These are phyloP conservation scores for Periphyllus acericola DNA, from an alignment of 2,888 invertebrate species.

Conservation along the genomic window DNA sequence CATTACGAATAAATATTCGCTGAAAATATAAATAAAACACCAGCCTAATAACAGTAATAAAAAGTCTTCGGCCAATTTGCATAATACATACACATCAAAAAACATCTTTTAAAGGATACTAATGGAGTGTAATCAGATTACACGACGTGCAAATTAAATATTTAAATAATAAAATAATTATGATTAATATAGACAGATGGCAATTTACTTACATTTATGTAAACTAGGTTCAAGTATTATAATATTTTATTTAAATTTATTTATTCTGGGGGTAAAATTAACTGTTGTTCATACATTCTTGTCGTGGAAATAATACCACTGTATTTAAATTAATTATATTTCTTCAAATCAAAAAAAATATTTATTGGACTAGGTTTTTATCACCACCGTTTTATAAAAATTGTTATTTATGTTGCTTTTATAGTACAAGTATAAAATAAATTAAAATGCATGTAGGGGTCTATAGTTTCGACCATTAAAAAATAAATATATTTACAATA, in stretches of 20 bases:
- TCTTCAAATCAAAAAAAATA: no score
- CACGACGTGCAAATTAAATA: slow-evolving; percentile 35
- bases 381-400: no score
- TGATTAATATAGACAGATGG: slow-evolving; percentile 32
- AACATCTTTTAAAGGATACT: slow-evolving; percentile 24
- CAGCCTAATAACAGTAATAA: slow-evolving; percentile 28
- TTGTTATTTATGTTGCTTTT: no score
- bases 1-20: slow-evolving; percentile 27
- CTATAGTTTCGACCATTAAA: no score
- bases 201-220: slow-evolving; percentile 28
- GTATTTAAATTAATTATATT: no score
- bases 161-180: slow-evolving; percentile 41
- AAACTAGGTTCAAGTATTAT: slow-evolving; percentile 8
- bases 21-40: slow-evolving; percentile 22
- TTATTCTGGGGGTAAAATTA: background rate
- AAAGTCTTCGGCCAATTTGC: background rate
- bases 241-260: slow-evolving; percentile 10
- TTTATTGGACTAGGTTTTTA: no score
- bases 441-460: no score
- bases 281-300: background rate
- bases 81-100: slow-evolving; percentile 35
- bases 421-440: no score
- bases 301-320: no score
- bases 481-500: no score
- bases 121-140: slow-evolving; percentile 39